Conservation (phyloP, 2,888 invertebrate genomes). For the Leptinotarsa rubiginosa region DNA sequence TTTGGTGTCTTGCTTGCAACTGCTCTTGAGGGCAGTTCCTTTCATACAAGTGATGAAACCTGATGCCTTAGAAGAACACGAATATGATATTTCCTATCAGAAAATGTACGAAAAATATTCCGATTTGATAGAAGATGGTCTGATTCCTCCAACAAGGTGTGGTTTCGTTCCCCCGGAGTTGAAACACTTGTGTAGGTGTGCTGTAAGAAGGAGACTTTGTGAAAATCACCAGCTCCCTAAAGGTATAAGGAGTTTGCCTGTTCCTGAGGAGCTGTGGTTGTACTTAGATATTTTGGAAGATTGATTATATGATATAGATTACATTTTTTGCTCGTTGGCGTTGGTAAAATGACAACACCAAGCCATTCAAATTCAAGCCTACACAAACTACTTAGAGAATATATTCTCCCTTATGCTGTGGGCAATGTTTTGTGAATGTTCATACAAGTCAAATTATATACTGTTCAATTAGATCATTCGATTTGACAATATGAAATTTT, state of each 20-base stretch:
- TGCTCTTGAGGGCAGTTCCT: conserved; percentile 76
- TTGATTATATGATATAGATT: conserved; percentile 58
- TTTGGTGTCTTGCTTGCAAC: conserved; percentile 76
- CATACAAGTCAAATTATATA: too few species aligned
- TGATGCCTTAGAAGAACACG: conserved; percentile 54
- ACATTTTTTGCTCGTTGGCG: neutral
- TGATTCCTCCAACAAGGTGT: conserved; percentile 71
- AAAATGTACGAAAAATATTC: conserved; percentile 61
- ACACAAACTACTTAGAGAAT: too few species aligned
- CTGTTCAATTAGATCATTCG: too few species aligned
- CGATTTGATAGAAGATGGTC: conserved; percentile 70
- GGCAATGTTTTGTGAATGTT: too few species aligned
- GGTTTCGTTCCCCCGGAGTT: conserved; percentile 76
- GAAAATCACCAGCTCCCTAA: conserved; percentile 79
- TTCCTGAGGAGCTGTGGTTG: conserved; percentile 75
- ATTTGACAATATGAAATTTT: too few species aligned
- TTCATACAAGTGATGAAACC: conserved; percentile 68
- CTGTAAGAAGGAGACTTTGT: conserved; percentile 75
- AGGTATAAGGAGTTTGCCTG: conserved; percentile 76
- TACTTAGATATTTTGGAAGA: conserved; percentile 83
- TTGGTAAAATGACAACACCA: too few species aligned
- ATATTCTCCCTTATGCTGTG: too few species aligned
- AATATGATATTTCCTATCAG: conserved; percentile 38
- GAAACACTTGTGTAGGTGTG: conserved; percentile 81
- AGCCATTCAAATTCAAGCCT: too few species aligned